Evolutionary conservation across 2,113 vertebrate species (phyloP), one percentile per base, ranked within the genome.

Genomic region (Actinemys pallida): DNA sequence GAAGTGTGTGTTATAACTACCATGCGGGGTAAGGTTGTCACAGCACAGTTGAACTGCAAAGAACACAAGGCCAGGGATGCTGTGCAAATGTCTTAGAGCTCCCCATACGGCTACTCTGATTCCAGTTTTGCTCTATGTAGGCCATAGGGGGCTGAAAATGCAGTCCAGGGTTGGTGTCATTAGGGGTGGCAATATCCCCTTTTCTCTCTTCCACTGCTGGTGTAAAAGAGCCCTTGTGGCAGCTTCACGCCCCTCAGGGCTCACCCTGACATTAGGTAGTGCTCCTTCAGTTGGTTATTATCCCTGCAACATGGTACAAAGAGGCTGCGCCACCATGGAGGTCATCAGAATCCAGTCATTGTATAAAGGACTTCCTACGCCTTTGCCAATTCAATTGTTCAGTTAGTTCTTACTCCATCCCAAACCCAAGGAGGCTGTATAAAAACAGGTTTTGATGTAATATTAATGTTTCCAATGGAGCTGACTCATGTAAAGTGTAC

Each of bases 1-100:
- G 53, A 20, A 42, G 75, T 87, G 42, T 75, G 45, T 50, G 7
- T 45, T 13, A 24, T 12, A 52, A 52, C 35, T 2, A 10, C 50
- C 80, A 2, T 0, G 0, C 3, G 8, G 35, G 57, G 29, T 29
- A 45, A 54, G 25, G 47, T 47, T 87, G 24, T 7, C 76, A 87
- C 42, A 94, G 69, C 1, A 1, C 54, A 86, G 84, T n/a, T 31
- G 16, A 62, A 59, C 62, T 82, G 47, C 14, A 10, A 45, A 78
- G 50, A 86, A 20, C 0, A 0, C 62, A 56, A 78, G 11, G 29
- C 1, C 1, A 75, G 75, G 56, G 83, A 62, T 56, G 82, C 78
- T 39, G 4, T 6, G 57, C 59, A 6, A 47, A 8, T 86, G 6
- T 86, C n/a, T 79, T 0, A 0, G 54, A 69, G 19, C 47, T 53